Conservation (phyloP, 1,140 invertebrate genomes). For the Anastatus disparis region DNA sequence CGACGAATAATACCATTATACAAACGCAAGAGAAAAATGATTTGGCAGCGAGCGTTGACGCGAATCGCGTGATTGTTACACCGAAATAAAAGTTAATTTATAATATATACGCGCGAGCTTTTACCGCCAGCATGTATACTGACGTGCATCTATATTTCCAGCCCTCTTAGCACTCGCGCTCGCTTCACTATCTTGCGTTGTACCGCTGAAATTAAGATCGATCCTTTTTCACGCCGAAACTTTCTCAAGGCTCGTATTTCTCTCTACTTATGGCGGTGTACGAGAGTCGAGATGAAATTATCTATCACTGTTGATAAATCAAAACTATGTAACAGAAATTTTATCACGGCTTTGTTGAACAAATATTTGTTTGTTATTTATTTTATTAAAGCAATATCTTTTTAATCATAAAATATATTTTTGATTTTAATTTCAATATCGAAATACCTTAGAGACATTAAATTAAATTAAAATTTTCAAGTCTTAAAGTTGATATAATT, state of each 20-base stretch:
- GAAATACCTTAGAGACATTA: too few relatives aligned
- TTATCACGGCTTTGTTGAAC: too few relatives aligned
- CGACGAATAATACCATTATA: neutral
- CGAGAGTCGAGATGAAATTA: neutral
- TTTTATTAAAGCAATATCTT: neutral
- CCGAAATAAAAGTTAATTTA: too few relatives aligned
- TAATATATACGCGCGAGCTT: slow-evolving; percentile 8
- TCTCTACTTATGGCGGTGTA: neutral
- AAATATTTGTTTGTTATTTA: too few relatives aligned
- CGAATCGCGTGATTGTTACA: slow-evolving; percentile 18
- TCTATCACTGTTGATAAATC: too few relatives aligned
- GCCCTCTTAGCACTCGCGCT: neutral
- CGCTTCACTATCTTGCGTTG: neutral
- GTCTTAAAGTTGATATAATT: too few relatives aligned
- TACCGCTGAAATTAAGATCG: slow-evolving; percentile 21
- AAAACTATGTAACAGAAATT: too few relatives aligned
- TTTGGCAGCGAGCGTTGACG: neutral
- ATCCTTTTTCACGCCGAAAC: slow-evolving; percentile 18
- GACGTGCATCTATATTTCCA: too few relatives aligned
- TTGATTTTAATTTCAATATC: too few relatives aligned
- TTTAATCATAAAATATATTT: neutral
- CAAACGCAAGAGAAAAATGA: slow-evolving; percentile 17
- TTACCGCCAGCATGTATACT: too few relatives aligned
- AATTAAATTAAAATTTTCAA: too few relatives aligned
- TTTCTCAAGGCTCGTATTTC: neutral